Percentiles rank a stretch among this genome's conserved stretches.
Conservation (phyloP, 2,113 vertebrate species). For the Potamarius usumacintae region DNA sequence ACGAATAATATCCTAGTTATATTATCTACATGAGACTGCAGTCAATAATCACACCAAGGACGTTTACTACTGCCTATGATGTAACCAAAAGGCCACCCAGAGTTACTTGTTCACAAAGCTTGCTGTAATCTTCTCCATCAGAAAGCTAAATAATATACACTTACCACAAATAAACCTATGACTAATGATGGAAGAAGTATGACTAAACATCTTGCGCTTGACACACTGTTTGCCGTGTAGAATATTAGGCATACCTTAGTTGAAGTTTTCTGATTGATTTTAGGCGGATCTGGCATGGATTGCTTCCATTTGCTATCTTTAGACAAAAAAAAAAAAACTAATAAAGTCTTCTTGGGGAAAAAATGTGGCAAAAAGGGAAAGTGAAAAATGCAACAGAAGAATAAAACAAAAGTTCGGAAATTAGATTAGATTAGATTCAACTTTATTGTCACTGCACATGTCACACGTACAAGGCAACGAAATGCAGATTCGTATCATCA, state of each 20-base stretch:
- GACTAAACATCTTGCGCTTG: not conserved
- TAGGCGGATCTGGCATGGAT: not conserved
- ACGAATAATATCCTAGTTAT: not conserved
- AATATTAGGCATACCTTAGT: not conserved
- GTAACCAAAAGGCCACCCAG: not conserved
- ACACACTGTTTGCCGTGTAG: not conserved
- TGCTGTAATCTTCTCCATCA: not conserved
- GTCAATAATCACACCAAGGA: not conserved
- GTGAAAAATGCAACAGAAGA: not conserved
- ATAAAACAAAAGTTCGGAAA: not conserved
- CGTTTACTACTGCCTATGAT: not conserved
- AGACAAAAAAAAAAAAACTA: not conserved
- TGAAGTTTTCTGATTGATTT: not conserved
- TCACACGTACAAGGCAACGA: too few relatives aligned
- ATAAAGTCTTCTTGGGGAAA: not conserved
- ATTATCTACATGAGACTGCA: not conserved
- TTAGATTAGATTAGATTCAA: too few relatives aligned
- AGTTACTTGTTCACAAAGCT: not conserved
- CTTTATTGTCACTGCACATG: too few relatives aligned
- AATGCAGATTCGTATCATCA: too few relatives aligned
- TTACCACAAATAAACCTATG: not conserved
- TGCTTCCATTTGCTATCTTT: not conserved
- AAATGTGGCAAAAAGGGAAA: not conserved
- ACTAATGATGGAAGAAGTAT: not conserved
- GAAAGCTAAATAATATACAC: not conserved